These are phyloP conservation scores for Eledone cirrhosa DNA, from an alignment of 2,888 invertebrate genomes.

Conservation along the genomic window DNA sequence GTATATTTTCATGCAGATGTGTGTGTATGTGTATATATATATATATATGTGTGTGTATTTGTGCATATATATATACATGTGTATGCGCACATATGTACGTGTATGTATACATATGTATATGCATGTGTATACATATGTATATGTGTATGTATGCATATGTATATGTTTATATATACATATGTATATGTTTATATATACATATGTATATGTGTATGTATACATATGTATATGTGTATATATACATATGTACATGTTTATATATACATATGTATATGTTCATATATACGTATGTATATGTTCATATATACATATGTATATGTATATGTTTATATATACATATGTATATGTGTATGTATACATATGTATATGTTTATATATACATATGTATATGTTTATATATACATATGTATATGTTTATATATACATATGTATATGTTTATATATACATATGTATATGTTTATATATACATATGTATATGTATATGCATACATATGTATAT, in stretches of 20 bases:
- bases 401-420: background rate
- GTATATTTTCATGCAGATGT: background rate
- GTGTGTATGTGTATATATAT: background rate
- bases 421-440: background rate
- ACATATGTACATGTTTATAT: background rate
- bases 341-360: background rate
- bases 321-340: background rate
- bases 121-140: background rate
- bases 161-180: background rate
- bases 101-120: background rate
- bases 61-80: background rate
- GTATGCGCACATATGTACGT: background rate
- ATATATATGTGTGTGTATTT: background rate
- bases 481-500: background rate
- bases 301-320: background rate
- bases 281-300: background rate
- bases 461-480: background rate
- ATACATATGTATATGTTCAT: background rate
- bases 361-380: too few relatives aligned
- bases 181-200: background rate
- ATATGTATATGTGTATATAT: background rate
- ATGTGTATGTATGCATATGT: background rate
- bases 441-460: background rate
- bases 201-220: too few relatives aligned
- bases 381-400: too few relatives aligned